Conservation (phyloP, 2,888 invertebrate species). For the Drosophila tanythrix region DNA sequence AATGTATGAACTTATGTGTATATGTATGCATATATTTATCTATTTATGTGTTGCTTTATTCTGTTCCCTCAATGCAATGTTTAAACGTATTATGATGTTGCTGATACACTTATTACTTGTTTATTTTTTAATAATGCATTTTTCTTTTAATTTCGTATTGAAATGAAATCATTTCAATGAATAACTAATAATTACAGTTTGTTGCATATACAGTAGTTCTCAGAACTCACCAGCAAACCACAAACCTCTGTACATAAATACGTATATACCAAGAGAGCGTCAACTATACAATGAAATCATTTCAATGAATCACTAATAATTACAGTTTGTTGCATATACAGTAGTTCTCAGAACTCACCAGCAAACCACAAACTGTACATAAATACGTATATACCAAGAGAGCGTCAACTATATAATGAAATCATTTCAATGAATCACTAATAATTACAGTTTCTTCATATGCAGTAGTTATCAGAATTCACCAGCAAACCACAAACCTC, state of each 20-base stretch:
- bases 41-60: background rate
- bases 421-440: too few species aligned
- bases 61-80: background rate
- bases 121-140: background rate
- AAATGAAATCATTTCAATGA: background rate
- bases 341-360: background rate
- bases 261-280: too few species aligned
- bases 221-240: background rate
- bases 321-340: background rate
- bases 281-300: too few species aligned
- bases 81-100: background rate
- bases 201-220: background rate
- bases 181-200: background rate
- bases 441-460: too few species aligned
- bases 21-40: background rate
- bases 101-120: background rate
- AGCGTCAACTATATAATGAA: background rate
- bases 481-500: too few species aligned
- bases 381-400: background rate
- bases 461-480: too few species aligned
- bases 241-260: background rate
- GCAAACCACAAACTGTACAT: background rate
- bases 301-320: background rate
- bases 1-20: background rate
- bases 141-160: slow-evolving; percentile 4